Conservation (phyloP, 1,140 invertebrate genomes). For the Tetraneura akinire region DNA sequence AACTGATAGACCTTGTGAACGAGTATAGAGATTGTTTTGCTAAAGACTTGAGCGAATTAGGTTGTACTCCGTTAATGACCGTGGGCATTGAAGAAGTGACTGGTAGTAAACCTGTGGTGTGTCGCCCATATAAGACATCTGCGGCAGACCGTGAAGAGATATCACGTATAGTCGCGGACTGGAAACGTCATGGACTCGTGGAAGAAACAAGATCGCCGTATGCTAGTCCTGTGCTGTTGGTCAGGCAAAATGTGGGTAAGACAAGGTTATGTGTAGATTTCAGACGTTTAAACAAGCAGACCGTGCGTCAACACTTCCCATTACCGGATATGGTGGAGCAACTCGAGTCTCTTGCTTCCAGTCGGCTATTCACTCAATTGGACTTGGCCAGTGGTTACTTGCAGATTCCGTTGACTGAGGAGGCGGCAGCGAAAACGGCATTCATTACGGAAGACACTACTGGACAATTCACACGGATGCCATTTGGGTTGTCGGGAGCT, state of each 20-base stretch:
- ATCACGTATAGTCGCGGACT: background rate
- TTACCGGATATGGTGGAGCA: slow-evolving; percentile 53
- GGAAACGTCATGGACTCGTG: slow-evolving; percentile 53
- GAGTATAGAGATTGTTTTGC: background rate
- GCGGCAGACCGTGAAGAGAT: background rate
- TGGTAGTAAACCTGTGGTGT: too few relatives aligned
- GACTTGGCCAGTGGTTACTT: slow-evolving; percentile 54
- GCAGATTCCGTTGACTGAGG: slow-evolving; percentile 48
- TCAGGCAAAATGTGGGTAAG: slow-evolving; percentile 41
- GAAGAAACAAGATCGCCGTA: slow-evolving; percentile 55
- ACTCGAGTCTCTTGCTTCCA: slow-evolving; percentile 48
- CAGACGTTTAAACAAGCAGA: slow-evolving; percentile 54
- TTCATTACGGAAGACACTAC: slow-evolving; percentile 51
- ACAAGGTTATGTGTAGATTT: slow-evolving; percentile 54
- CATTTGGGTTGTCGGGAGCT: slow-evolving; percentile 49
- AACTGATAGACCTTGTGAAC: background rate
- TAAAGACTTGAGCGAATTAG: background rate
- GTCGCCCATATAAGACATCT: slow-evolving; percentile 1
- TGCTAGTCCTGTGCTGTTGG: background rate
- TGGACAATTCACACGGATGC: slow-evolving; percentile 42
- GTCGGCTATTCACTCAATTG: slow-evolving; percentile 51
- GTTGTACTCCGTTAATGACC: background rate
- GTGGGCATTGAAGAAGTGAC: background rate
- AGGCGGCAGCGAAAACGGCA: slow-evolving; percentile 49
- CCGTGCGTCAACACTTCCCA: slow-evolving; percentile 52